phyloP scores from a whole-genome alignment of 2,113 vertebrate genomes.

The Piprites chloris region DNA sequence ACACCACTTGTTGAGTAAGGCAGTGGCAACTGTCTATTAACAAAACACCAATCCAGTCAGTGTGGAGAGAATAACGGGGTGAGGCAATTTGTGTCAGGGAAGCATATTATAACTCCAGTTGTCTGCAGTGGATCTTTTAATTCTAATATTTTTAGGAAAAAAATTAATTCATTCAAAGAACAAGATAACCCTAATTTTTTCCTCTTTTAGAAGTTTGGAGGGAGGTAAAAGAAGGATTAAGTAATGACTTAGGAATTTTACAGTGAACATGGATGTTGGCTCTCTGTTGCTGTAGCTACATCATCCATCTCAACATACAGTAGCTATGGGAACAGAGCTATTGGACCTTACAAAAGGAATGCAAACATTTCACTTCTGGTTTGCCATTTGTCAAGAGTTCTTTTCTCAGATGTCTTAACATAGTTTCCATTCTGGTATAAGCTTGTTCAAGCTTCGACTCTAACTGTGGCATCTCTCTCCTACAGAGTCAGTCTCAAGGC shows the following conservation, averaged over 20 bases:
- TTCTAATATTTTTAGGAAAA: neutral
- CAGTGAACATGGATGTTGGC: constrained; percentile 20
- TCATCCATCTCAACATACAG: constrained; percentile 34
- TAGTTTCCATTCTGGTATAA: constrained; percentile 2
- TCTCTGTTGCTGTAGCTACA: constrained; percentile 34
- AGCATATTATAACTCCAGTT: neutral
- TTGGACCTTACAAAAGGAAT: constrained; percentile 31
- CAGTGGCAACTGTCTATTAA: neutral
- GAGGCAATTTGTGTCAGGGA: neutral
- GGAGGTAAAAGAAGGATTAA: neutral
- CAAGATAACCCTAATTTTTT: neutral
- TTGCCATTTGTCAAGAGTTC: constrained; percentile 9
- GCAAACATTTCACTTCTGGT: constrained; percentile 27
- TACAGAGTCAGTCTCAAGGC: neutral
- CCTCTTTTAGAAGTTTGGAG: neutral
- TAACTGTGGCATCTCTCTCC: neutral
- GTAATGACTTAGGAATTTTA: constrained; percentile 8
- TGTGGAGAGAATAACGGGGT: neutral
- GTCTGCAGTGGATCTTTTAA: neutral
- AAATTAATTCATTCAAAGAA: neutral
- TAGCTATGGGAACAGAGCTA: constrained; percentile 60
- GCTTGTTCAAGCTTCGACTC: neutral
- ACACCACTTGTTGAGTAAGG: neutral
- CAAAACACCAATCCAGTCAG: neutral
- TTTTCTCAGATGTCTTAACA: constrained; percentile 22